Evolutionary conservation across 1,140 invertebrate genomes (phyloP).

Genomic region (Saxidomus purpurata): DNA sequence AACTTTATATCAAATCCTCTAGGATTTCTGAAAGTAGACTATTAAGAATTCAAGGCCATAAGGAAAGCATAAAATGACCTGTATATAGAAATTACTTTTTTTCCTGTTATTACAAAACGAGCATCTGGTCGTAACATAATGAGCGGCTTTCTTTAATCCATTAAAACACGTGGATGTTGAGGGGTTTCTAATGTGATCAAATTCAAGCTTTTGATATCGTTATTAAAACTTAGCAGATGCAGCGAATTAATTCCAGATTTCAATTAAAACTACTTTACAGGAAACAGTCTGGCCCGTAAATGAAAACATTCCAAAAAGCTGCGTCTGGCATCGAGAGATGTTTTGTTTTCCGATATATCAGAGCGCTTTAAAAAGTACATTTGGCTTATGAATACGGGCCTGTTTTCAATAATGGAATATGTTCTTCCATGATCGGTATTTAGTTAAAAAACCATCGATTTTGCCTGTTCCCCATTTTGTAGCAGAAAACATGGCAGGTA

Average conservation of each 20-base stretch:
- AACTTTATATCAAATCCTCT: too few species aligned
- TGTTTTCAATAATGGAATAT: neutral
- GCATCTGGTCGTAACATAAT: conserved; percentile 14
- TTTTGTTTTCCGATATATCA: neutral
- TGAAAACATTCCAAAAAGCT: neutral
- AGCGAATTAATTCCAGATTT: conserved; percentile 31
- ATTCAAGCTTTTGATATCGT: conserved; percentile 1
- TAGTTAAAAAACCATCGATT: too few species aligned
- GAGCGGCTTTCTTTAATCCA: conserved; percentile 11
- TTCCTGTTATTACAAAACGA: neutral
- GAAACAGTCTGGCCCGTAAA: conserved; percentile 7
- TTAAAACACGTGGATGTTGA: neutral
- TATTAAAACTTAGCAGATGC: conserved; percentile 21
- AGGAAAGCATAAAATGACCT: too few species aligned
- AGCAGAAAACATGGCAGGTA: too few species aligned
- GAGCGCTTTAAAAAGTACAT: neutral
- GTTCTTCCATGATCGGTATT: too few species aligned
- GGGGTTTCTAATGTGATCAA: neutral
- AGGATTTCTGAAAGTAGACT: too few species aligned
- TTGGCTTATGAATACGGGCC: neutral
- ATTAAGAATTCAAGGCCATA: too few species aligned
- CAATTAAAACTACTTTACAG: conserved; percentile 34
- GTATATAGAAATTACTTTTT: too few species aligned
- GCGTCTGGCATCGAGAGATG: neutral
- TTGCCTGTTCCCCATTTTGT: too few species aligned